phyloP scores from a whole-genome alignment of 1,140 invertebrate genomes.

The Euborellia annulipes region DNA sequence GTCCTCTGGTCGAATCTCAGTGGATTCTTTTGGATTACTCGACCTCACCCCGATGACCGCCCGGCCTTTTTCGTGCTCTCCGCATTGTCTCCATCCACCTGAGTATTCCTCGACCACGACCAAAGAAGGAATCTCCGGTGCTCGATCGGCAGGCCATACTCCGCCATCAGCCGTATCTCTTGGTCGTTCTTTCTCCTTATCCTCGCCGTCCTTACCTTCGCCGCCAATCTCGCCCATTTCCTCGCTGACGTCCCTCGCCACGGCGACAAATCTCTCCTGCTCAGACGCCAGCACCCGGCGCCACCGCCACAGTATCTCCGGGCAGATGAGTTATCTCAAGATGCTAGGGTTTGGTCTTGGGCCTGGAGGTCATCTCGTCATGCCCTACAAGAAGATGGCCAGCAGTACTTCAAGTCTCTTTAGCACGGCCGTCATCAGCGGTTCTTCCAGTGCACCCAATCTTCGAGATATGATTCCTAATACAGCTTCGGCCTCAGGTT shows the following conservation, averaged over 20 bases:
- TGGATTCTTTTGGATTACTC: too few species aligned
- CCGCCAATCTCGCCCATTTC: slow-evolving; percentile 18
- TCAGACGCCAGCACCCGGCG: slow-evolving; percentile 49
- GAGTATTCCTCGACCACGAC: too few species aligned
- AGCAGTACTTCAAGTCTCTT: slow-evolving; percentile 67
- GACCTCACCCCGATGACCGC: too few species aligned
- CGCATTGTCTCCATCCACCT: too few species aligned
- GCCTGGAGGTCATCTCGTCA: slow-evolving; percentile 30
- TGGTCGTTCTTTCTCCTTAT: slow-evolving; percentile 5
- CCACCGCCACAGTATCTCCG: slow-evolving; percentile 83
- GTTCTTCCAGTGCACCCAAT: slow-evolving; percentile 79
- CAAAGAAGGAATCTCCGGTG: too few species aligned
- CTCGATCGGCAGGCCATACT: too few species aligned
- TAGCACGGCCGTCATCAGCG: slow-evolving; percentile 86
- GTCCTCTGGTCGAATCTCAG: too few species aligned
- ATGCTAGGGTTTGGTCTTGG: slow-evolving; percentile 54
- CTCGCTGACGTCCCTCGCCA: slow-evolving; percentile 17
- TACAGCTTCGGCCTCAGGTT: slow-evolving; percentile 52
- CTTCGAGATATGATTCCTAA: slow-evolving; percentile 68
- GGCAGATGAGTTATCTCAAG: slow-evolving; percentile 83
- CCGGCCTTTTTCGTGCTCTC: too few species aligned
- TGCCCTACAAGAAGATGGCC: slow-evolving; percentile 35
- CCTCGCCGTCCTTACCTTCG: slow-evolving; percentile 8
- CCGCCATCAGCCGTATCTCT: background rate
- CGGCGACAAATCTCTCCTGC: slow-evolving; percentile 6